These are phyloP conservation scores for Drosophila mercatorum DNA, from an alignment of 2,888 invertebrate species.

Conservation along the genomic window DNA sequence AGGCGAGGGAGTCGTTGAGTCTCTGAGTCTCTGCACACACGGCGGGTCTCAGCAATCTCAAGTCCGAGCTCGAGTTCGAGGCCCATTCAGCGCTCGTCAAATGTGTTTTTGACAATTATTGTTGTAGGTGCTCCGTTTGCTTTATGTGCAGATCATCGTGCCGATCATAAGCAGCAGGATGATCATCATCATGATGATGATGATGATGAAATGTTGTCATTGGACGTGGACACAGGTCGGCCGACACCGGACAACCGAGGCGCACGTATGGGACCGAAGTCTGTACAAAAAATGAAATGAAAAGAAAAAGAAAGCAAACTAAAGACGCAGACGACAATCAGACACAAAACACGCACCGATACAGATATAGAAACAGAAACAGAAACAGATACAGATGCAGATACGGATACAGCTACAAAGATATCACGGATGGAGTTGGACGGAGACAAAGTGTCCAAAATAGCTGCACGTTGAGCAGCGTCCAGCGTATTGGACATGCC, in stretches of 20 bases:
- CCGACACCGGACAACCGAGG: slow-evolving; percentile 55
- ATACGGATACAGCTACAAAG: slow-evolving; percentile 53
- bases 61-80: slow-evolving; percentile 16
- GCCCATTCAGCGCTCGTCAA: slow-evolving; percentile 69
- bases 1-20: slow-evolving; percentile 41
- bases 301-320: slow-evolving; percentile 24
- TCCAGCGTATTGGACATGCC: slow-evolving; percentile 72
- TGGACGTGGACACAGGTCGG: slow-evolving; percentile 76
- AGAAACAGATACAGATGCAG: slow-evolving; percentile 27
- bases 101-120: slow-evolving; percentile 77
- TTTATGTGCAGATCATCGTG: slow-evolving; percentile 44
- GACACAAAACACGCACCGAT: slow-evolving; percentile 48
- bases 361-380: slow-evolving; percentile 29
- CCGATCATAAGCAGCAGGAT: slow-evolving; percentile 8
- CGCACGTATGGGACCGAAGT: slow-evolving; percentile 51
- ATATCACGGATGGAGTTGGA: slow-evolving; percentile 42
- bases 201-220: slow-evolving; percentile 70
- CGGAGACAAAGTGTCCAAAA: slow-evolving; percentile 60
- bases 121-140: slow-evolving; percentile 70
- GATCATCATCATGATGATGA: slow-evolving; percentile 12
- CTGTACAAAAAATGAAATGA: slow-evolving; percentile 5
- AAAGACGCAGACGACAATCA: slow-evolving; percentile 48
- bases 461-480: slow-evolving; percentile 63
- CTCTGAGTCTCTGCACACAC: slow-evolving; percentile 17
- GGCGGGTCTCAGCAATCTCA: slow-evolving; percentile 6